Evolutionary conservation across 2,888 invertebrate genomes (phyloP), one percentile per base, ranked within the genome.

Genomic region (Geotrupes spiniger): DNA sequence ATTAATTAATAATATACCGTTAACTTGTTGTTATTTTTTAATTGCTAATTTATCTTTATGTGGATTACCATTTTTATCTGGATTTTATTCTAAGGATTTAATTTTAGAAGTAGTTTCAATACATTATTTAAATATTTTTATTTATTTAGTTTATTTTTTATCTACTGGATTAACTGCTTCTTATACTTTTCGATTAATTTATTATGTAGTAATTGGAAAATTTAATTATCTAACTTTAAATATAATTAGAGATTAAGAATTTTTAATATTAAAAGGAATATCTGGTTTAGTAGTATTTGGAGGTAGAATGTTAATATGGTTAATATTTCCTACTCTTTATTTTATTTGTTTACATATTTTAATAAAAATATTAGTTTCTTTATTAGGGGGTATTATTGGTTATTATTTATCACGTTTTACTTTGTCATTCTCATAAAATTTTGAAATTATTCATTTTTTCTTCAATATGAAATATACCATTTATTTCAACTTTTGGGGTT

Each of bases 11-110:
- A 70, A 71, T 63, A 71, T 80, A 61, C 80, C 80, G 60, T 68
- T 79, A 63, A 78, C 78, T 76, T 85, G 71, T 76, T 85, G 70
- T 84, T 86, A 80, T 74, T 75, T 82, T 70, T 76, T 76, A 74
- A 71, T 79, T 66, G 75, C 80, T 58, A 80, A 78, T 74, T 73
- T 83, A 62, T 72, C 80, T 60, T 77, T 83, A 71, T 80, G 79
- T 75, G 83, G 83, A 0, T 74, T 82, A 67, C 81, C 81, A 4
- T 83, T 82, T 80, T 73, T 83, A 68, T 73, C 80, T 71, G 77
- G 76, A 2, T 77, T 76, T 82, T 84, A 82, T 73, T 82, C 81
- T 16, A 82, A 81, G 26, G 82, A 80, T 76, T 70, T 79, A 71
- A 78, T 82, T 78, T 76, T 82, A 70, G 82, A 82, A 56, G 61